Evolutionary conservation across 2,113 vertebrate genomes (phyloP).

Genomic region (Nasalis larvatus): DNA sequence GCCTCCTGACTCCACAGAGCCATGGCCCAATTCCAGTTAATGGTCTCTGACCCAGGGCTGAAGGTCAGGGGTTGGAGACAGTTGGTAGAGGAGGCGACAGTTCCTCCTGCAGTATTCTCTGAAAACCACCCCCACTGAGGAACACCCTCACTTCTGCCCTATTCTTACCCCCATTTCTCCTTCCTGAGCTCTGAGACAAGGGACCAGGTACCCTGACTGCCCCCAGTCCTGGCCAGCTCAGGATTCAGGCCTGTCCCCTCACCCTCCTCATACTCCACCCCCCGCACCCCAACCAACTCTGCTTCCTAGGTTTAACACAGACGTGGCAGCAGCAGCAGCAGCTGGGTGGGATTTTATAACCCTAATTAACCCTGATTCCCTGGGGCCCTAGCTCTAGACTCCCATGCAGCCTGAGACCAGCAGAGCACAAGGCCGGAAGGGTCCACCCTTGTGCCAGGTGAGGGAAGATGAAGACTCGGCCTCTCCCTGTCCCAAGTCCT

Average conservation of each 20-base stretch:
- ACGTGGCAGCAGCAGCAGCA: background rate
- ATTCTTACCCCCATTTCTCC: background rate
- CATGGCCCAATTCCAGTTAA: background rate
- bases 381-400: constrained; percentile 22
- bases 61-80: background rate
- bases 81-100: background rate
- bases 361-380: constrained; percentile 60
- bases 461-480: background rate
- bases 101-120: background rate
- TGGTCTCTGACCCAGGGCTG: background rate
- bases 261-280: background rate
- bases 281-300: background rate
- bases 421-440: background rate
- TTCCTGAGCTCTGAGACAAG: background rate
- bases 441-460: background rate
- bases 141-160: background rate
- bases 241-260: background rate
- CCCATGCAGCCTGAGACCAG: background rate
- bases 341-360: constrained; percentile 69
- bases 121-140: background rate
- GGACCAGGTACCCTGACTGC: background rate
- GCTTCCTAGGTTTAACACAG: constrained; percentile 20
- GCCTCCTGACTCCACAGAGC: background rate
- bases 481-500: background rate
- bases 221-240: background rate